Evolutionary conservation across 2,797 vertebrate species (phyloP).

Genomic region (Peromyscus attwateri): DNA sequence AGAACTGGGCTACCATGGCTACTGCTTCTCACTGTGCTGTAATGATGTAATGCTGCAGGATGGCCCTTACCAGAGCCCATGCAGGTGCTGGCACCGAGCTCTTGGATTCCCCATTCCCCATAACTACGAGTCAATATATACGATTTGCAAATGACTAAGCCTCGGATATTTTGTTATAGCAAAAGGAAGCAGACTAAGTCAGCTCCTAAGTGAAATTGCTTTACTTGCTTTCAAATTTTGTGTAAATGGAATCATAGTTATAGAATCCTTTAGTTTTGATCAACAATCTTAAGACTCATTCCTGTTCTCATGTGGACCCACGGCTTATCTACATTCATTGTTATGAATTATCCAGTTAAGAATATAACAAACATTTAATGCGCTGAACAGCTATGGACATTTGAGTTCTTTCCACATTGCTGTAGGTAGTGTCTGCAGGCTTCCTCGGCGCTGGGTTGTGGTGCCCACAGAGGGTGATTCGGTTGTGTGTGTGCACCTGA

Average conservation of each 20-base stretch:
- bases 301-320: neutral
- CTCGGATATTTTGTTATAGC: neutral
- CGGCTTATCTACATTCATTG: neutral
- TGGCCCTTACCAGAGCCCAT: neutral
- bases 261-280: neutral
- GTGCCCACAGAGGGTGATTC: neutral
- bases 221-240: neutral
- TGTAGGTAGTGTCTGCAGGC: neutral
- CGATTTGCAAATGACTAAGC: neutral
- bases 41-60: neutral
- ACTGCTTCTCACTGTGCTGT: no score
- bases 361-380: neutral
- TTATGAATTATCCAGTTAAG: neutral
- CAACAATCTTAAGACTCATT: neutral
- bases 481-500: neutral
- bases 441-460: neutral
- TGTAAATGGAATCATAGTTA: neutral
- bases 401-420: neutral
- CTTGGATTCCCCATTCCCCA: neutral
- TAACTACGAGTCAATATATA: neutral
- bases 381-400: neutral
- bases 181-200: neutral
- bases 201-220: neutral
- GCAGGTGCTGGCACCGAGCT: fast-evolving
- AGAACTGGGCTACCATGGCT: no score